Base-by-base conservation (phyloP, 2,113 vertebrate species). In the Mobula birostris region DNA sequence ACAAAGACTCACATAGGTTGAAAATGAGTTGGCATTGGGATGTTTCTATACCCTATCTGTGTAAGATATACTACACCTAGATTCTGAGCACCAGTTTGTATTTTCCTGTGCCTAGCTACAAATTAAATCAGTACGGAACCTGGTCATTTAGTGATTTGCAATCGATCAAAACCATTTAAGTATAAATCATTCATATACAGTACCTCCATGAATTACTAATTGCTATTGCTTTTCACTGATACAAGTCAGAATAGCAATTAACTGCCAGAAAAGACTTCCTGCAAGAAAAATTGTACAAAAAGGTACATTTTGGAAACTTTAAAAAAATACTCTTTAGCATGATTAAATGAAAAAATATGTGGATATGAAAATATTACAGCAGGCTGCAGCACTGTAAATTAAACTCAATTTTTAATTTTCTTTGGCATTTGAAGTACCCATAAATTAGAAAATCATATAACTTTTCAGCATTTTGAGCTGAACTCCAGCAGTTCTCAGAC, bases 351-450 rank as follows among this genome's bases (percentile, higher is more conserved):
- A 88, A 48, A 88, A 63, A 61, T 27, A 88, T 6, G 17, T 5
- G 14, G 58, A 63, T 88, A 12, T 32, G 83, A 88, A 63, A 88
- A 88, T n/a, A 88, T 61, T 58, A 88, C 29, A 63, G 83, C 58
- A 63, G 24, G 9, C 83, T 63, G 12, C 9, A 88, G 5, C 9
- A 58, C 83, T 88, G 83, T 63, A 88, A 88, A 12, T 63, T 88
- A 27, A 88, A 63, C 83, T 88, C 56, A 6, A 88, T 24, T 63
- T n/a, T 88, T 61, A 63, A 61, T 14, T 63, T 88, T 61, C 27
- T 88, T 88, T 63, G 83, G 83, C 83, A n/a, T 88, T 88, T 61
- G 83, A 88, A 88, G 32, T 63, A 24, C 56, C 7, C 12, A 63
- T 88, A 14, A 88, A 63, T 88, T 63, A 17, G 29, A 14, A 88